A percentile compares a stretch with the other conserved stretches of the same genome.
phyloP scores from a whole-genome alignment of 2,797 vertebrate species.

The Centropyge bicolor region DNA sequence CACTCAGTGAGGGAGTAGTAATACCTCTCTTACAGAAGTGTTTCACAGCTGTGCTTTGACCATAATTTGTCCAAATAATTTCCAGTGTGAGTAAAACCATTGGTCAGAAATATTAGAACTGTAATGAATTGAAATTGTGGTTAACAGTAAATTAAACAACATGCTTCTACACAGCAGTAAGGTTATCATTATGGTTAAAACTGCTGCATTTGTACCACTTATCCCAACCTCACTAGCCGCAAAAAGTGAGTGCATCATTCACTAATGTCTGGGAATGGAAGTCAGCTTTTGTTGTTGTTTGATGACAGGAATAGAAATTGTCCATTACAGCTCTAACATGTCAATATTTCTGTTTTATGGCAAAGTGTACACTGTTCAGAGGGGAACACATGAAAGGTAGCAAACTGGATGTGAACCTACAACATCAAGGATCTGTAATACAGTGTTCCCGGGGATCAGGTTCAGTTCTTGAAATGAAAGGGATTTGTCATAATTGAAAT shows the following conservation, averaged over 20 bases:
- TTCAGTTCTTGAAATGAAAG: slow-evolving; percentile 27
- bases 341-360: slow-evolving; percentile 27
- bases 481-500: slow-evolving; percentile 36
- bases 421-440: not conserved
- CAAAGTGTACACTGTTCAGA: slow-evolving; percentile 12
- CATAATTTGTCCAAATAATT: slow-evolving; percentile 1
- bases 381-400: not conserved
- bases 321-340: slow-evolving; percentile 7
- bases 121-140: not conserved
- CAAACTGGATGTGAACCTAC: slow-evolving; percentile 6
- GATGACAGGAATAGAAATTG: not conserved
- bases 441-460: slow-evolving; percentile 14
- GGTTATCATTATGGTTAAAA: not conserved
- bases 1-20: not conserved
- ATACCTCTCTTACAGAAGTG: slow-evolving; percentile 5
- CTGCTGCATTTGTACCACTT: slow-evolving; percentile 14
- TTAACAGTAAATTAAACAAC: slow-evolving; percentile 2
- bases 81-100: slow-evolving; percentile 1
- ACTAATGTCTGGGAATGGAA: not conserved
- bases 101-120: slow-evolving; percentile 8
- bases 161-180: slow-evolving; percentile 3
- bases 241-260: not conserved
- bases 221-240: not conserved
- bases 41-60: slow-evolving; percentile 4
- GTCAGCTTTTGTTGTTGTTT: slow-evolving; percentile 5